Base-by-base conservation (phyloP, 2,888 invertebrate genomes). In the Chironomus riparius region DNA sequence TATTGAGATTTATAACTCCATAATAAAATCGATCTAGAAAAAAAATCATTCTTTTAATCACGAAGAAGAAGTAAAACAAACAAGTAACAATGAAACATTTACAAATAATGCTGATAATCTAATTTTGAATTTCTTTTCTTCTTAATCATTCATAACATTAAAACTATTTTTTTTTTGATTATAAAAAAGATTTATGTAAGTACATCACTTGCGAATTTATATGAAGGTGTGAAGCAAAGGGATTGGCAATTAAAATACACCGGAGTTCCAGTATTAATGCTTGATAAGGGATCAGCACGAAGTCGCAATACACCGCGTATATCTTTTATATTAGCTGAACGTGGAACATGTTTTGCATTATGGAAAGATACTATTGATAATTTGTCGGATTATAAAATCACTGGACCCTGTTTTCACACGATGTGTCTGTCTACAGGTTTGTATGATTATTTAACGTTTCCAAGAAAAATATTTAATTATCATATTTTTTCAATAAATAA, bases 341-440 rank as follows among this genome's bases (percentile, higher is more conserved):
- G 91, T 47, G 93, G 93, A 15, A 92, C 93, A 1, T 92, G 92
- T 76, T 93, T 94, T 83, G 89, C 90, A 76, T 83, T 94, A 22
- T 94, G 93, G 93, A 88, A 88, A 79, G 93, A 94, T 83, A 89
- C 88, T 70, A 90, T 94, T 79, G 92, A 93, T 83, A 91, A 92
- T 81, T 84, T 93, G 78, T 90, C 91, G 7, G 88, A 90, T 77
- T 94, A 93, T 85, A 88, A 87, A 81, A 87, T 88, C 15, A 87
- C 88, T 15, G 89, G 90, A 0, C 88, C 89, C 61, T 89, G 91
- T 56, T 94, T 94, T 82, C 94, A 94, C 83, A 93, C 93, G 61
- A 89, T 94, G 90, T 90, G 90, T 83, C 85, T 91, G 78, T 92
- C 92, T 12, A 86, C 72, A 47, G 77, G 77, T 77, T 62, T 48